These are phyloP conservation scores for Hypena proboscidalis DNA, from an alignment of 2,888 invertebrate species.

Conservation along the genomic window DNA sequence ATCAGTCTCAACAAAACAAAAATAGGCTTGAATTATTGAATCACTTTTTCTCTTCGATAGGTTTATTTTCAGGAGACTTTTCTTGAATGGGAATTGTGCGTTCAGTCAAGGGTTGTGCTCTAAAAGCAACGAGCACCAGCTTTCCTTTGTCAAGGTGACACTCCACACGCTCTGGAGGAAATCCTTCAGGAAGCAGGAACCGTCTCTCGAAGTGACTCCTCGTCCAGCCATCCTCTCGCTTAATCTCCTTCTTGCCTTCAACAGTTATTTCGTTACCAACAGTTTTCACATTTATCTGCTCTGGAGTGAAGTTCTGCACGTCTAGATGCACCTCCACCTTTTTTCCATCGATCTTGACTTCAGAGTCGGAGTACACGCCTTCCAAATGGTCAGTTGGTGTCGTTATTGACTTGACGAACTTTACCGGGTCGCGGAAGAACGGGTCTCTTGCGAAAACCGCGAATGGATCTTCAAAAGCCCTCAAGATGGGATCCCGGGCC, in stretches of 20 bases:
- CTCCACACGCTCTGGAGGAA: constrained; percentile 89
- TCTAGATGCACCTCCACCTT: constrained; percentile 90
- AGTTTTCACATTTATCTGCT: constrained; percentile 92
- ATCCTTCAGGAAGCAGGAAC: constrained; percentile 90
- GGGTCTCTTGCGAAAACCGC: constrained; percentile 66
- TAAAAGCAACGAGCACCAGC: constrained; percentile 88
- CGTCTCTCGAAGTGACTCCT: constrained; percentile 91
- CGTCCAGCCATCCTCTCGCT: constrained; percentile 90
- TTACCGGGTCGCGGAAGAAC: constrained; percentile 72
- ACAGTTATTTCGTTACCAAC: constrained; percentile 89
- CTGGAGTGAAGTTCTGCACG: constrained; percentile 91
- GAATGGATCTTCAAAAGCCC: constrained; percentile 70
- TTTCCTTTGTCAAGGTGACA: constrained; percentile 92
- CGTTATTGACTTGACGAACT: constrained; percentile 60
- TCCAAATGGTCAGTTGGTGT: constrained; percentile 65
- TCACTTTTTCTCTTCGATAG: not conserved
- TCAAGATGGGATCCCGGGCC: constrained; percentile 63
- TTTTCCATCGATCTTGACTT: constrained; percentile 86
- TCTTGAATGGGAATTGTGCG: constrained; percentile 68
- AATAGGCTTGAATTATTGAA: not conserved
- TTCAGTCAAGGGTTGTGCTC: constrained; percentile 68
- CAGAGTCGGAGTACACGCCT: constrained; percentile 83
- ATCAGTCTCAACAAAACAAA: not conserved
- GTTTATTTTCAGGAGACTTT: constrained; percentile 41
- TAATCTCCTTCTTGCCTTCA: constrained; percentile 93